Conservation (phyloP, 64 coral and sea anemone species). For the Porites lutea region DNA sequence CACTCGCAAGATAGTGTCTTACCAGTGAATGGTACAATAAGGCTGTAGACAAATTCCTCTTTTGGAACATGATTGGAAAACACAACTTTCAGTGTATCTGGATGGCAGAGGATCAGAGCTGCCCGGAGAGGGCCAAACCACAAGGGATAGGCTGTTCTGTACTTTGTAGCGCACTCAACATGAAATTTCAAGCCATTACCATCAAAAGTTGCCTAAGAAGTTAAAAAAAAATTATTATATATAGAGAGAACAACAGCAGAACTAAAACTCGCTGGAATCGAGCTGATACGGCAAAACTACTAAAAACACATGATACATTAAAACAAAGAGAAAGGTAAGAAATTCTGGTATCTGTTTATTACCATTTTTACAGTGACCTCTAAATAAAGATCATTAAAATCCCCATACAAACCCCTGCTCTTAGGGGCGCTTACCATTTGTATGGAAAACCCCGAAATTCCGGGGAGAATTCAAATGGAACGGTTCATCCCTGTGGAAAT, state of each 20-base stretch:
- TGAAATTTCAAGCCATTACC: constrained; percentile 82
- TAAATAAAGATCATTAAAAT: no score
- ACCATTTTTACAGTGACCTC: no score
- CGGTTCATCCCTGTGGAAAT: no score
- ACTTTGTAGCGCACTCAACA: constrained; percentile 63
- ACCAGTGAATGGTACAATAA: constrained; percentile 80
- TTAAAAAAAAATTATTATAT: neutral
- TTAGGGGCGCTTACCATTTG: no score
- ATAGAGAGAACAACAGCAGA: no score
- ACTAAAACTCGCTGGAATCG: no score
- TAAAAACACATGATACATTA: neutral
- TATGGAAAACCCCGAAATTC: no score
- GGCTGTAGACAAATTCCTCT: constrained; percentile 83
- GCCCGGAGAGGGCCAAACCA: constrained; percentile 85
- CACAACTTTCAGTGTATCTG: constrained; percentile 56
- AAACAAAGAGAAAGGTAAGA: no score
- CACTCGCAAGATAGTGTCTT: neutral
- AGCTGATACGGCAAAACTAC: no score
- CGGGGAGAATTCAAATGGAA: no score
- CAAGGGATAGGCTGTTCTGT: constrained; percentile 69
- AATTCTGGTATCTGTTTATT: no score
- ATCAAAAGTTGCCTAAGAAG: constrained; percentile 72
- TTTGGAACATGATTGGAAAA: constrained; percentile 71
- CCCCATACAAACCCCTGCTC: no score
- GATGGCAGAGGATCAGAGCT: constrained; percentile 73